Evolutionary conservation across 2,113 vertebrate species (phyloP), one percentile per base, ranked within the genome.

Genomic region (Xerus inauris): DNA sequence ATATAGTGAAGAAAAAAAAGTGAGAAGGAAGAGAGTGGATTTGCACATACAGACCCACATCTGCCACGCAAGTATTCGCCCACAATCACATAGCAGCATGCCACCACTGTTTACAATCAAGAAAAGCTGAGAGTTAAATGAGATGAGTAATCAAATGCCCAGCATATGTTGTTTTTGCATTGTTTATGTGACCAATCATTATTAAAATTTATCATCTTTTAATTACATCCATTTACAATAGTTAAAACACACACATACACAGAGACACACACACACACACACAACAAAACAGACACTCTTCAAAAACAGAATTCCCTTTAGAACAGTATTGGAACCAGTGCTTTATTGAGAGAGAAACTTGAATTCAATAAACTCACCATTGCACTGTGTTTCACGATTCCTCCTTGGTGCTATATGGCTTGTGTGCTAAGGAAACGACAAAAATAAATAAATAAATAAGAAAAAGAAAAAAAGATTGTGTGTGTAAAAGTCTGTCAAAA

Each of bases 121-220:
- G 95, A 95, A 97, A 98, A 98, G 91, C 98, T 98, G 98, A 98
- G 98, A 98, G 98, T 98, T 98, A 98, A 98, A 98, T 98, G 98
- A 98, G 98, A 98, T 98, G 97, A 96, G 94, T 97, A 98, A 98
- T 98, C 98, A 98, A 97, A 97, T 98, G 98, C 98, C 98, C 69
- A 96, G 97, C 98, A 98, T 98, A 98, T 98, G 98, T 98, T 98
- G 98, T 98, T 98, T 97, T 98, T 96, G 96, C 98, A 98, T 98
- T 98, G 98, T 98, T 98, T 98, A 98, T 98, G 89, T 98, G 98
- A 97, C 98, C 97, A 98, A 96, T 98, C 96, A 96, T 98, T 98
- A 98, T 98, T 98, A 98, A 98, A 98, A 98, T 98, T 94, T 98
- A 98, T 98, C 98, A 98, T 98, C 95, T 97, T 98, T 98, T 98